Evolutionary conservation across 2,797 vertebrate species (phyloP).

Genomic region (Malacoraja senta): DNA sequence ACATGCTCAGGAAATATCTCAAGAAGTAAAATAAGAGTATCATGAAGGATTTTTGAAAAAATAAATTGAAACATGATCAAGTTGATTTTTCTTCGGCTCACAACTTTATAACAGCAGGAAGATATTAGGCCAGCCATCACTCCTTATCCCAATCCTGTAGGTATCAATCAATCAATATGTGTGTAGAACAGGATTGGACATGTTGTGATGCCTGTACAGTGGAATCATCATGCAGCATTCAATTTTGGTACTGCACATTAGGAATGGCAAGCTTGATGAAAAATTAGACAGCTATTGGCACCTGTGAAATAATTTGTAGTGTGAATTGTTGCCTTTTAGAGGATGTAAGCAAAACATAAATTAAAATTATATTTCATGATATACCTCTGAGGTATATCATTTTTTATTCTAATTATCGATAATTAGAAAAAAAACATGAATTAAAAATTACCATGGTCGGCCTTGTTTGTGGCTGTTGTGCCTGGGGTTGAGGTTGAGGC

Average conservation of each 20-base stretch:
- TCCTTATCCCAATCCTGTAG: not conserved
- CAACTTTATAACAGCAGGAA: too few species aligned
- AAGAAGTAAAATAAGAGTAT: not conserved
- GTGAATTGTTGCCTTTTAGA: not conserved
- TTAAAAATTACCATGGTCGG: conserved; percentile 19
- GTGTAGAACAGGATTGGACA: not conserved
- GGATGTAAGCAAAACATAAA: not conserved
- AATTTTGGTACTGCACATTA: not conserved
- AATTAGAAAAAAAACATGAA: conserved; percentile 17
- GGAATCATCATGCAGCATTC: not conserved
- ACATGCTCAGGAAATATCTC: not conserved
- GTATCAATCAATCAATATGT: not conserved
- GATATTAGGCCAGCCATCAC: too few species aligned
- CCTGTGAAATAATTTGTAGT: not conserved
- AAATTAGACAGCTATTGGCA: not conserved
- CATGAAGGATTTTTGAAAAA: not conserved
- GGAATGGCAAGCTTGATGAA: not conserved
- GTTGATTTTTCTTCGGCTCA: not conserved
- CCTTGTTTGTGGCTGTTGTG: conserved; percentile 72
- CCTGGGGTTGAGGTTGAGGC: conserved; percentile 57
- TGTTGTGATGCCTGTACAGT: not conserved
- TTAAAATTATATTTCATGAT: not conserved
- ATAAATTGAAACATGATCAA: not conserved
- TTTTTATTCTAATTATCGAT: not conserved
- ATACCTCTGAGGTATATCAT: not conserved